phyloP scores from a whole-genome alignment of 1,140 invertebrate genomes.

The Tetramorium parvispinum region DNA sequence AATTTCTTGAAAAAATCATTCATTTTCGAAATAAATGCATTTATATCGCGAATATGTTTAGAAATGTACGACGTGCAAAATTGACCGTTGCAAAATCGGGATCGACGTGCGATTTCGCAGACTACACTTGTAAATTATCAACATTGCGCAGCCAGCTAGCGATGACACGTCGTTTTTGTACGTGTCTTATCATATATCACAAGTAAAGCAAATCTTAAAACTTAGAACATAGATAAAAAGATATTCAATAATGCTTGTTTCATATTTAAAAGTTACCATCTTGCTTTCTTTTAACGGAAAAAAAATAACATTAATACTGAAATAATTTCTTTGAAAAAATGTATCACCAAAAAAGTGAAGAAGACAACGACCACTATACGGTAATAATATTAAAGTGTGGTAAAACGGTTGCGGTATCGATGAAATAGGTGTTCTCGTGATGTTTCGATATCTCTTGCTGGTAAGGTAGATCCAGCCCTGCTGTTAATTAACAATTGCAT shows the following conservation, averaged over 20 bases:
- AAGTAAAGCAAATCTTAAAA: slow-evolving; percentile 12
- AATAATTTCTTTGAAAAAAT: neutral
- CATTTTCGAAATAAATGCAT: neutral
- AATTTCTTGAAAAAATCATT: neutral
- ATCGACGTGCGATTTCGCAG: slow-evolving; percentile 9
- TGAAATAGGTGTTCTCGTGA: slow-evolving; percentile 3
- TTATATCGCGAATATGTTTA: neutral
- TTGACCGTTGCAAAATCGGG: neutral
- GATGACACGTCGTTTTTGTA: neutral
- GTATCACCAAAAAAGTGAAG: neutral
- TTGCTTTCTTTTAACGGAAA: neutral
- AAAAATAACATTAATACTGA: neutral
- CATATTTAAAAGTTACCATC: neutral
- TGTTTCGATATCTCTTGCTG: slow-evolving; percentile 30
- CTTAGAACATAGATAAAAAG: slow-evolving; percentile 1
- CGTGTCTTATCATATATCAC: slow-evolving; percentile 41
- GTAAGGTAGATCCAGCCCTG: slow-evolving; percentile 23
- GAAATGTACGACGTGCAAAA: neutral
- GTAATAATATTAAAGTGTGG: neutral
- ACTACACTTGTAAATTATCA: slow-evolving; percentile 2
- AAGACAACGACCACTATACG: neutral
- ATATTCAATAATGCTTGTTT: neutral
- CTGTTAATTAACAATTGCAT: neutral
- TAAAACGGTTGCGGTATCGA: slow-evolving; percentile 38
- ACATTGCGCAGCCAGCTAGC: neutral